Percentiles rank a stretch among this genome's conserved stretches.
Conservation (phyloP, 2,113 vertebrate species). For the Tinamus guttatus region DNA sequence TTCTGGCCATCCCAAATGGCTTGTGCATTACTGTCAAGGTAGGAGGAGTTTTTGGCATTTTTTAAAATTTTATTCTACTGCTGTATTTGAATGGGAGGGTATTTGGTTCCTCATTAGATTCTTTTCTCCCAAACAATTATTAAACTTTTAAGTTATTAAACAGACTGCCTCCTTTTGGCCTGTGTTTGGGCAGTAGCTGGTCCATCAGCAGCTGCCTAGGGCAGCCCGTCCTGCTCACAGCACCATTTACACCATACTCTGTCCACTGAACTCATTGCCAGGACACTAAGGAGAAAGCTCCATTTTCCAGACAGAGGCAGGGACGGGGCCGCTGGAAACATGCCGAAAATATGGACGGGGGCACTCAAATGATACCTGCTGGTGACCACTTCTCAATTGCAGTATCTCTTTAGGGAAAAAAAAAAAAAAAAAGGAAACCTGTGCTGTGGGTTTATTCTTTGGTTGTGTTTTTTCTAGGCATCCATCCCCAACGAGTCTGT, state of each 20-base stretch:
- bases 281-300: neutral
- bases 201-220: neutral
- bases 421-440: neutral
- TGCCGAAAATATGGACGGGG: neutral
- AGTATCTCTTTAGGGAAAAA: neutral
- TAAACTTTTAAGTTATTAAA: no score
- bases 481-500: neutral
- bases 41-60: neutral
- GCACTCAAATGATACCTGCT: neutral
- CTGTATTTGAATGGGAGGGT: fast-evolving
- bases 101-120: neutral
- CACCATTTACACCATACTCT: neutral
- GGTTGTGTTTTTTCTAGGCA: no score
- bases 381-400: neutral
- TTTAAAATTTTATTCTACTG: fast-evolving
- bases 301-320: neutral
- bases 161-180: neutral
- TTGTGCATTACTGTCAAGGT: fast-evolving
- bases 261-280: neutral
- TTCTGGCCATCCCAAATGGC: neutral
- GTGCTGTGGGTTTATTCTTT: no score
- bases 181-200: neutral
- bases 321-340: neutral
- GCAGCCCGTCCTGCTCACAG: neutral
- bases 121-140: neutral